Evolutionary conservation across 2,888 invertebrate species (phyloP).

Genomic region (Mactromeris polynyma): DNA sequence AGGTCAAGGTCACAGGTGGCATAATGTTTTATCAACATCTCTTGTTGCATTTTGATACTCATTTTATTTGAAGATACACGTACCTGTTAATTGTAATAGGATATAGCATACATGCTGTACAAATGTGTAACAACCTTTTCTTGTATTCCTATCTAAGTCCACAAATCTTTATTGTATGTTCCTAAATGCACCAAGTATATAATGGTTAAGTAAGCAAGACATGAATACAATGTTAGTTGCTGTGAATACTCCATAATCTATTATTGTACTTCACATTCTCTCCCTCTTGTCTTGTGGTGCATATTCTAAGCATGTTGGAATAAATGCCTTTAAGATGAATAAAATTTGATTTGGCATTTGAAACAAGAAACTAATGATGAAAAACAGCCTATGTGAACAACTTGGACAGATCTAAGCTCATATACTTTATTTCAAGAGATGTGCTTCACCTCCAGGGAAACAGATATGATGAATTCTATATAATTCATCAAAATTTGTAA

Average conservation of each 20-base stretch:
- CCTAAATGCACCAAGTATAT: no score
- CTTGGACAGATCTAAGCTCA: conserved; percentile 6
- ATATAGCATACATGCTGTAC: neutral
- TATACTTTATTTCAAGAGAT: neutral
- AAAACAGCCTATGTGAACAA: neutral
- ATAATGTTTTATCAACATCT: no score
- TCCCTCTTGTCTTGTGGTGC: neutral
- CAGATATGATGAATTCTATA: conserved; percentile 13
- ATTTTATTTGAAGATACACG: neutral
- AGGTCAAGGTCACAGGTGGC: no score
- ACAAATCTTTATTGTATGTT: neutral
- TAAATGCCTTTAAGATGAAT: neutral
- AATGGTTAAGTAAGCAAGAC: neutral
- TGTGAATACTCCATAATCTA: neutral
- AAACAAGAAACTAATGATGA: conserved; percentile 11
- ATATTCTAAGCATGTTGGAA: neutral
- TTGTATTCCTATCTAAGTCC: neutral
- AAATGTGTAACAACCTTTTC: neutral
- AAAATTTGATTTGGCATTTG: conserved; percentile 17
- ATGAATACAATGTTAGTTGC: neutral
- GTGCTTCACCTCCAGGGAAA: neutral
- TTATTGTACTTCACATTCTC: neutral
- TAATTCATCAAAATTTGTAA: conserved; percentile 33
- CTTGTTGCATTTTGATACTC: neutral
- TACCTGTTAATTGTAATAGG: no score